Conservation (phyloP, 35 echinoderm and acorn worm genomes). For the Apostichopus japonicus region DNA sequence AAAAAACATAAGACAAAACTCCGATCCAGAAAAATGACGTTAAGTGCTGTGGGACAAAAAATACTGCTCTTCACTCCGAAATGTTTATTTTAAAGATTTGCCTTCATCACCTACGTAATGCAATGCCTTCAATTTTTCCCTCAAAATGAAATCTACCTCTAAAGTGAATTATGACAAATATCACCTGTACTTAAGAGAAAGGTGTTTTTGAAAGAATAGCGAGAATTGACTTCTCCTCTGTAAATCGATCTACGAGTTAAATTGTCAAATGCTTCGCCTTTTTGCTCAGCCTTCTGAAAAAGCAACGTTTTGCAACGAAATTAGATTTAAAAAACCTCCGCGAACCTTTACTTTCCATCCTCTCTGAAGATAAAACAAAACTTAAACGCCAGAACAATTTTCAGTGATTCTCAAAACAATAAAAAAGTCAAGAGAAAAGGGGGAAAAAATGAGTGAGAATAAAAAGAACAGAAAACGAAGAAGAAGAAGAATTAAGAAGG, state of each 20-base stretch:
- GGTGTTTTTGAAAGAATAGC: conserved; percentile 55
- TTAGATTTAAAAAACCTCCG: conserved; percentile 30
- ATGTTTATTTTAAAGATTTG: background rate
- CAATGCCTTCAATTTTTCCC: conserved; percentile 22
- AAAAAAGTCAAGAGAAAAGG: conserved; percentile 21
- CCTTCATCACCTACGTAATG: conserved; percentile 19
- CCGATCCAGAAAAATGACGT: background rate
- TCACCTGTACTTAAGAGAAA: conserved; percentile 51
- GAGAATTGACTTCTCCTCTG: conserved; percentile 46
- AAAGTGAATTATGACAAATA: conserved; percentile 54
- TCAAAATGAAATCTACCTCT: conserved; percentile 14
- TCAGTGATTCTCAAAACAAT: conserved; percentile 41
- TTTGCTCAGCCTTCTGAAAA: conserved; percentile 43
- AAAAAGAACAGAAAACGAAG: background rate
- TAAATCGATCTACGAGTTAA: conserved; percentile 52
- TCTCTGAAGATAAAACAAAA: background rate
- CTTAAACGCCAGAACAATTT: conserved; percentile 21
- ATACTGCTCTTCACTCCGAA: background rate
- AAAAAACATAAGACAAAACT: background rate
- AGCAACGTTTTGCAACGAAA: conserved; percentile 56
- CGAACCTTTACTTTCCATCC: conserved; percentile 34
- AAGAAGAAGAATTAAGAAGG: background rate
- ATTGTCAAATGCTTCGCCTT: conserved; percentile 47
- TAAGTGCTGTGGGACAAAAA: conserved; percentile 7
- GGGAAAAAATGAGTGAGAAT: background rate